Evolutionary conservation across 2,113 vertebrate species (phyloP), one percentile per base, ranked within the genome.

Genomic region (Grallaria varia): DNA sequence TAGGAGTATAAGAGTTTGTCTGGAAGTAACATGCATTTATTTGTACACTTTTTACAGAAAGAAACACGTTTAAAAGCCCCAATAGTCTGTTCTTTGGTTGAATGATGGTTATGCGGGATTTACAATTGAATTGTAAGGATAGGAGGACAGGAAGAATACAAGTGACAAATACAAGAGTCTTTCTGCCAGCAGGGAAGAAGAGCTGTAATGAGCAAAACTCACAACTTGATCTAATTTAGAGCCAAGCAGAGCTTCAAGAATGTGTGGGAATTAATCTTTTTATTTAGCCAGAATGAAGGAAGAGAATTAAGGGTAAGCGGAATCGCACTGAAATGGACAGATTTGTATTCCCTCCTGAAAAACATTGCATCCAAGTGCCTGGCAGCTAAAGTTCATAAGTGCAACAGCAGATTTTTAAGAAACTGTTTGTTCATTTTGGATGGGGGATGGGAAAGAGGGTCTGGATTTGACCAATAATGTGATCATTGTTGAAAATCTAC

Each of bases 221-320:
- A 42, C 82, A 90, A 95, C 71, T 86, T 97, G 89, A 94, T 95
- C 90, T 96, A 95, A 97, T 97, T 97, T 96, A 86, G 68, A 97
- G 58, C 87, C 75, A 94, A 97, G 78, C 81, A 94, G 77, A 94
- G 76, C 74, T 96, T 92, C 79, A 91, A 85, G 67, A 95, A 89
- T 96, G 86, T 92, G 88, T 72, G 56, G 91, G 86, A 96, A 97
- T 96, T 97, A 96, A 97, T 97, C 84, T 97, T 97, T 96, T 91
- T 93, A 92, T 96, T 98, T 97, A 94, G 93, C 76, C 87, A 97
- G 74, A 97, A 88, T 69, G 91, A 98, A 97, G 93, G 89, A 91
- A 96, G 58, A 94, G 95, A 97, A 96, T 96, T 96, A 96, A 96
- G 64, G 44, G 84, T 91, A 93, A 95, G 58, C 31, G 4, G 94